Evolutionary conservation across 1,140 invertebrate genomes (phyloP).

Genomic region (Goniozus legneri): DNA sequence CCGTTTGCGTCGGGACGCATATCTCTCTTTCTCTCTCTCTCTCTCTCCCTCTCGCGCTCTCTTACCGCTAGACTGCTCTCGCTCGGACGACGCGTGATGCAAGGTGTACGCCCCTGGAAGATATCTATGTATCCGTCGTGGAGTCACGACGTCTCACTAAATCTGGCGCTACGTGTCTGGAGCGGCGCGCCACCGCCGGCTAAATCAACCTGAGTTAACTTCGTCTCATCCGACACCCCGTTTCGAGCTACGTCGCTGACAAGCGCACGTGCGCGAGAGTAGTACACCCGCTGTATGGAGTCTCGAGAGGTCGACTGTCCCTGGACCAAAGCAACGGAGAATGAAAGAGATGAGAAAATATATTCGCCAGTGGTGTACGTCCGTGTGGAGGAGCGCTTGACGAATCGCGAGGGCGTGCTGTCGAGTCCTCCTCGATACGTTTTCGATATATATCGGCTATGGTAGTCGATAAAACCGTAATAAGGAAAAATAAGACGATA

Average conservation of each 20-base stretch:
- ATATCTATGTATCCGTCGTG: conserved; percentile 52
- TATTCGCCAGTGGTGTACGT: too few species aligned
- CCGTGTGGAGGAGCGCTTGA: too few species aligned
- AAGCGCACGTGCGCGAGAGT: conserved; percentile 12
- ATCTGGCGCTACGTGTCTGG: conserved; percentile 51
- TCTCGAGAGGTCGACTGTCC: too few species aligned
- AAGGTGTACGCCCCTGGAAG: conserved; percentile 44
- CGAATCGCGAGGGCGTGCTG: too few species aligned
- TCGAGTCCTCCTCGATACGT: too few species aligned
- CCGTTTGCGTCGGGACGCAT: conserved; percentile 29
- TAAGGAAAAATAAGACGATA: too few species aligned
- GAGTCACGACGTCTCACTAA: conserved; percentile 52
- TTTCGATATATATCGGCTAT: too few species aligned
- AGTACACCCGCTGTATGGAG: too few species aligned
- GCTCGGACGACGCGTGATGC: conserved; percentile 26
- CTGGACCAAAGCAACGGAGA: too few species aligned
- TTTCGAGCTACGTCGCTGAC: conserved; percentile 36
- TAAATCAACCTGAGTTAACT: conserved; percentile 52
- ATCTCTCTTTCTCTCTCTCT: too few species aligned
- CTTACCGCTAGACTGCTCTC: conserved; percentile 25
- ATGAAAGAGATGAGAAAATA: too few species aligned
- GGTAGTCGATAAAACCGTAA: too few species aligned
- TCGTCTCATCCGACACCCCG: conserved; percentile 44
- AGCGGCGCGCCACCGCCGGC: conserved; percentile 36
- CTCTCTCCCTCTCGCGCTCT: not conserved